phyloP scores from a whole-genome alignment of 1,140 invertebrate genomes.

The Drosophila tani region DNA sequence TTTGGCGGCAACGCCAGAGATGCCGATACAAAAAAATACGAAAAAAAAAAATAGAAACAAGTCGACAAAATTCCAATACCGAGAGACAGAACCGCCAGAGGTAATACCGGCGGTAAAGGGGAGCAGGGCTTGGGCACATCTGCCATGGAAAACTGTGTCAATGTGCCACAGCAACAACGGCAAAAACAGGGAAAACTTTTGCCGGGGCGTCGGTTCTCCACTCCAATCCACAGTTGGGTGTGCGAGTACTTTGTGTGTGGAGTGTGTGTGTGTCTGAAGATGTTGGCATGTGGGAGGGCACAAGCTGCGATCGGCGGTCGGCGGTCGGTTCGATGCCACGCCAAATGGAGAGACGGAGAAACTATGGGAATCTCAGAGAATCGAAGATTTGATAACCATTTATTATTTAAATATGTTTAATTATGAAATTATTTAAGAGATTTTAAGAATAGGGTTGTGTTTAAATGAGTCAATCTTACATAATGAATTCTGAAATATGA shows the following conservation, averaged over 20 bases:
- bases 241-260: constrained; percentile 18
- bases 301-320: constrained; percentile 66
- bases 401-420: neutral
- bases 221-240: constrained; percentile 22
- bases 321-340: constrained; percentile 62
- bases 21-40: constrained; percentile 21
- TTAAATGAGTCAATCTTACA: neutral
- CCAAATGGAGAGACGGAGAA: constrained; percentile 59
- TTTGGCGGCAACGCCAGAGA: constrained; percentile 75
- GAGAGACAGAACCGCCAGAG: constrained; percentile 22
- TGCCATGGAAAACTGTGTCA: constrained; percentile 79
- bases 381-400: neutral
- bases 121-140: constrained; percentile 63
- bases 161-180: constrained; percentile 65
- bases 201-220: constrained; percentile 63
- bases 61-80: constrained; percentile 78
- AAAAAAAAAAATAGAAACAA: constrained; percentile 60
- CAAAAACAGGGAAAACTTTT: constrained; percentile 35
- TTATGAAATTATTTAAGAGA: neutral
- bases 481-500: too few relatives aligned
- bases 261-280: constrained; percentile 44
- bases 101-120: constrained; percentile 15
- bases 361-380: too few relatives aligned
- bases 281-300: constrained; percentile 77
- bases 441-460: neutral